These are phyloP conservation scores for Octonoba sinensis DNA, from an alignment of 2,888 invertebrate species.

Conservation along the genomic window DNA sequence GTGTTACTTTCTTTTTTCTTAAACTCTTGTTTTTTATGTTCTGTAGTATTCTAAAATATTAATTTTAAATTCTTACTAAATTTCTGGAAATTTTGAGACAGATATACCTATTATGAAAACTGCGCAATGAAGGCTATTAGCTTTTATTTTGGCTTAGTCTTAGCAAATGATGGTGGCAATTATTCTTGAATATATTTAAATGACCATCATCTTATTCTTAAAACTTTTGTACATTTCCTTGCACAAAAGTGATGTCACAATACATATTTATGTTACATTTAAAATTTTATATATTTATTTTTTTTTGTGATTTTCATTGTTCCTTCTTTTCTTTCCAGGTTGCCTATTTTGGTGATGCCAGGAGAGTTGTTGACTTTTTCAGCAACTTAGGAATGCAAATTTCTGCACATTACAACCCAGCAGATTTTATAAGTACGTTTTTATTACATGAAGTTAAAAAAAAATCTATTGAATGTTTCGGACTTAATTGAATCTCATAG, in stretches of 20 bases:
- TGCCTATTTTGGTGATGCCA: conserved; percentile 82
- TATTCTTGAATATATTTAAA: too few relatives aligned
- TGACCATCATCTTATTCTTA: too few relatives aligned
- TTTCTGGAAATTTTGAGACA: too few relatives aligned
- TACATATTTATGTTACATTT: neutral
- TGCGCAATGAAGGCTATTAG: too few relatives aligned
- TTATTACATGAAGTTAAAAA: neutral
- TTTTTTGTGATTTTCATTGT: neutral
- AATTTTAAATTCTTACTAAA: too few relatives aligned
- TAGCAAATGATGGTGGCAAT: neutral
- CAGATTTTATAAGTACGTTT: conserved; percentile 82
- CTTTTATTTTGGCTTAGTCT: neutral
- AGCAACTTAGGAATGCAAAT: conserved; percentile 80
- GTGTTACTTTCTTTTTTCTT: too few relatives aligned
- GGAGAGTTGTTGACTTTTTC: conserved; percentile 81
- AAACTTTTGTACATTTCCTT: too few relatives aligned
- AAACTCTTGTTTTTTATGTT: too few relatives aligned
- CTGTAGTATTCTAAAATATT: too few relatives aligned
- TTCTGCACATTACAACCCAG: conserved; percentile 84
- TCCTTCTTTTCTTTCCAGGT: conserved; percentile 67
- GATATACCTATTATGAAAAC: too few relatives aligned
- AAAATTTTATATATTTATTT: neutral
- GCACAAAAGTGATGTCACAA: neutral
- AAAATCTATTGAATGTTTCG: too few relatives aligned
- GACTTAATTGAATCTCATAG: too few relatives aligned